Evolutionary conservation across 2,113 vertebrate genomes (phyloP), one percentile per base, ranked within the genome.

Genomic region (Apteryx owenii): DNA sequence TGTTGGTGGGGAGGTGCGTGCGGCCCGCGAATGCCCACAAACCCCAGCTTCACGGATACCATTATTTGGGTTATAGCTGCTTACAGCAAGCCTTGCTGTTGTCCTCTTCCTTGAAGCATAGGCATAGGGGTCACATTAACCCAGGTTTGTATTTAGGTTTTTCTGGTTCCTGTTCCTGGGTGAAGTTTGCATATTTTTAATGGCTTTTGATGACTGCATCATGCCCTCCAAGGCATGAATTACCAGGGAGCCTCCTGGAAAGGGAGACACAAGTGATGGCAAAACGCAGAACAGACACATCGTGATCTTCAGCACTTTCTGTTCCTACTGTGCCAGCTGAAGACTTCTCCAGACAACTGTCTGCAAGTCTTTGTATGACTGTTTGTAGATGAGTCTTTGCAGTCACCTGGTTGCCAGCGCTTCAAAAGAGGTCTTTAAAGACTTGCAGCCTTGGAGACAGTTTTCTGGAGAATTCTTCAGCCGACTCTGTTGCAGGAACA

Each of bases 331-430:
- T 78, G 87, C 78, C 2, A 8, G 51, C 84, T 76, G 94, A 93
- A 78, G 93, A 50, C 54, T 82, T 25, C 73, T 85, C 66, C 78
- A 85, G 73, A 72, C 87, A 65, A 51, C 85, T 53, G 87, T 85
- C 89, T 90, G 88, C 62, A 85, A 94, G 61, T 25, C 38, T 46
- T 48, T 23, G 31, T 82, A 56, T 72, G 89, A 65, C 76, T 95
- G 50, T 68, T 62, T 16, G 36, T 51, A 56, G 79, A 44, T 73
- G 79, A 10, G 36, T 81, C 61, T 73, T 20, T 64, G 82, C 76
- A 95, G 80, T 86, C 80, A 51, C 36, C 10, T 22, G 76, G 85
- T 88, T 60, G 94, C 72, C 64, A 81, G 18, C 10, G n/a, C 68
- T 93, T 83, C 54, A 15, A 65, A 78, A 81, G 48, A 68, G 21